Conservation (phyloP, 2,888 invertebrate species). For the Eremobia ochroleuca region DNA sequence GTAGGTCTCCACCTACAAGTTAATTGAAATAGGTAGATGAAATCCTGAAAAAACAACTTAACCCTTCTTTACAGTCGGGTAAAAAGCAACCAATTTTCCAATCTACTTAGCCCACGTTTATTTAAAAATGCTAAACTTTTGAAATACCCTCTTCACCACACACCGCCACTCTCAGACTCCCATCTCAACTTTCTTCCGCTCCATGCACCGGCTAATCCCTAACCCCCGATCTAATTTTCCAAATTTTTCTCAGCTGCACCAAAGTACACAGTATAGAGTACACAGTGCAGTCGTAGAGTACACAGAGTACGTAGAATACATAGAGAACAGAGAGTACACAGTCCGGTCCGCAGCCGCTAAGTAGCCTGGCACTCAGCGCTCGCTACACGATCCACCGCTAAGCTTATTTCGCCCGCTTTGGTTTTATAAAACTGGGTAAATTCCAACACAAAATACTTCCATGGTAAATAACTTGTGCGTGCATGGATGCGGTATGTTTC, state of each 20-base stretch:
- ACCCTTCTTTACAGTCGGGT: neutral
- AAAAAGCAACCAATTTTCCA: neutral
- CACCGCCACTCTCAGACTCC: neutral
- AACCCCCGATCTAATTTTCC: slow-evolving; percentile 54
- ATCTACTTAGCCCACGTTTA: neutral
- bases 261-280: slow-evolving; percentile 51
- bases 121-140: slow-evolving; percentile 2
- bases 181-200: slow-evolving; percentile 27
- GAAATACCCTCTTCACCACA: neutral
- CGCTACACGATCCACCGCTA: slow-evolving; percentile 82
- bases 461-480: slow-evolving; percentile 49
- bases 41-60: too few species aligned
- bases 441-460: slow-evolving; percentile 79
- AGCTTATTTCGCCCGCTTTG: slow-evolving; percentile 88
- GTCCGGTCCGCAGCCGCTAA: slow-evolving; percentile 75
- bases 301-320: slow-evolving; percentile 43
- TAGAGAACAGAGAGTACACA: slow-evolving; percentile 45
- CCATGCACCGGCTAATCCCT: slow-evolving; percentile 43
- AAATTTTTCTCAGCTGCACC: slow-evolving; percentile 53
- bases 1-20: too few species aligned
- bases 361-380: slow-evolving; percentile 82
- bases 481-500: slow-evolving; percentile 64
- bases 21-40: neutral
- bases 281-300: slow-evolving; percentile 44
- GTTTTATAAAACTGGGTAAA: slow-evolving; percentile 89